Percentiles rank a stretch among this genome's conserved stretches.
These are phyloP conservation scores for Pseudomyrmex concolor DNA, from an alignment of 1,140 invertebrate species.

Conservation along the genomic window DNA sequence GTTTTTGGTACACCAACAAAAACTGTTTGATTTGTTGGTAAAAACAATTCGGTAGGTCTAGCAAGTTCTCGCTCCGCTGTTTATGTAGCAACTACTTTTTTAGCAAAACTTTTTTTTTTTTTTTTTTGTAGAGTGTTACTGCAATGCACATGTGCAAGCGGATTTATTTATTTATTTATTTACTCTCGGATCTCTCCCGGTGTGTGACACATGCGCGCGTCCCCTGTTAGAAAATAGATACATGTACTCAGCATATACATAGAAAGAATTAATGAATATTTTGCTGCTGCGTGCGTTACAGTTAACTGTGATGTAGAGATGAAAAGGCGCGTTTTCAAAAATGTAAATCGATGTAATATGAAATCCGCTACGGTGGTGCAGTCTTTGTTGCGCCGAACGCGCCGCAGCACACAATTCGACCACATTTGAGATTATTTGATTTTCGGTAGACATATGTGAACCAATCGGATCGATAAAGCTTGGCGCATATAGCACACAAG, in stretches of 20 bases:
- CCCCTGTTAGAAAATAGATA: conserved; percentile 35
- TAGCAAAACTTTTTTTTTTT: too few relatives aligned
- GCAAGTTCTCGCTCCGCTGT: too few relatives aligned
- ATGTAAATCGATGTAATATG: conserved; percentile 40
- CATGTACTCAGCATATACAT: neutral
- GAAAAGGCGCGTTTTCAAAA: conserved; percentile 30
- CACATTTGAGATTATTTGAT: conserved; percentile 66
- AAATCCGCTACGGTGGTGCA: conserved; percentile 22
- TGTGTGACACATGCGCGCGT: neutral
- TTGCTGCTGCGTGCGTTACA: neutral
- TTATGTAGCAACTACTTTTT: too few relatives aligned
- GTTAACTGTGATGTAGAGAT: neutral
- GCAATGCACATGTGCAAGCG: neutral
- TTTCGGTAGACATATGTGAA: conserved; percentile 54
- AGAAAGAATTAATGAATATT: conserved; percentile 43
- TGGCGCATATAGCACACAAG: neutral
- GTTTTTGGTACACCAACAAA: too few relatives aligned
- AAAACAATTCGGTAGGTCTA: too few relatives aligned
- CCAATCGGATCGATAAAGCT: conserved; percentile 33
- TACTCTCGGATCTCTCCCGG: conserved; percentile 7
- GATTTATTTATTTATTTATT: conserved; percentile 59
- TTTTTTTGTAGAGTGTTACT: too few relatives aligned
- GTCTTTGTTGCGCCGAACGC: conserved; percentile 21
- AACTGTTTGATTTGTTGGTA: too few relatives aligned
- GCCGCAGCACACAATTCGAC: conserved; percentile 10